Conservation (phyloP, 1,140 invertebrate species). For the Apis cerana region DNA sequence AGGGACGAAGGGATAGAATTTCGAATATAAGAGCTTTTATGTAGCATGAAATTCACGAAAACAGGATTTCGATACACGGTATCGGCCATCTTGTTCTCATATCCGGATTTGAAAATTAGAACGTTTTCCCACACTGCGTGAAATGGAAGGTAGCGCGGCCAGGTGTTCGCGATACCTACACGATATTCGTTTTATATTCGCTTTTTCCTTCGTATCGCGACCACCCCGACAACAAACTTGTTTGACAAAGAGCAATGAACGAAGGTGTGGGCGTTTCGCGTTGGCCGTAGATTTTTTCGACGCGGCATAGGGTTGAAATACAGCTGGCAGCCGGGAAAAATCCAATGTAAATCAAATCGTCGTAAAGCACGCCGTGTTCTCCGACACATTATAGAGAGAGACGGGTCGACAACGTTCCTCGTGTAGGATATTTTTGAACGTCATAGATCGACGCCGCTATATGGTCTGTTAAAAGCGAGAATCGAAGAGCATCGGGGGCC, state of each 20-base stretch:
- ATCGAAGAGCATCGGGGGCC: constrained; percentile 2
- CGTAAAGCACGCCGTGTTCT: constrained; percentile 59
- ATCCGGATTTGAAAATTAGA: neutral
- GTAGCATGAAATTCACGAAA: too few species aligned
- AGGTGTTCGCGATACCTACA: constrained; percentile 42
- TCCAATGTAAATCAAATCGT: constrained; percentile 66
- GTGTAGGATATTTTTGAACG: constrained; percentile 13
- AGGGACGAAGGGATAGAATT: too few species aligned
- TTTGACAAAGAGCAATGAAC: constrained; percentile 45
- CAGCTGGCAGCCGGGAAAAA: constrained; percentile 43
- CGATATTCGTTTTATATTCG: constrained; percentile 27
- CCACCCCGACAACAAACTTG: constrained; percentile 49
- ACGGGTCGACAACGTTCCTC: neutral
- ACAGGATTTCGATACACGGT: too few species aligned
- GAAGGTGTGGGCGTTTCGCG: neutral
- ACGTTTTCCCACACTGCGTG: neutral
- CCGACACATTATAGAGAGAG: constrained; percentile 34
- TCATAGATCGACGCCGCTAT: constrained; percentile 39
- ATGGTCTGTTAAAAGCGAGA: constrained; percentile 35
- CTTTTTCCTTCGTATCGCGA: constrained; percentile 23
- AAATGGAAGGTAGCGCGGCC: neutral
- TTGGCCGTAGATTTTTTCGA: constrained; percentile 32
- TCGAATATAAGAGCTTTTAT: too few species aligned
- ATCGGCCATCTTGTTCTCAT: neutral
- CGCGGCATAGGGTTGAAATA: constrained; percentile 33